phyloP scores from a whole-genome alignment of 2,888 invertebrate species.

The Maniola hyperantus region DNA sequence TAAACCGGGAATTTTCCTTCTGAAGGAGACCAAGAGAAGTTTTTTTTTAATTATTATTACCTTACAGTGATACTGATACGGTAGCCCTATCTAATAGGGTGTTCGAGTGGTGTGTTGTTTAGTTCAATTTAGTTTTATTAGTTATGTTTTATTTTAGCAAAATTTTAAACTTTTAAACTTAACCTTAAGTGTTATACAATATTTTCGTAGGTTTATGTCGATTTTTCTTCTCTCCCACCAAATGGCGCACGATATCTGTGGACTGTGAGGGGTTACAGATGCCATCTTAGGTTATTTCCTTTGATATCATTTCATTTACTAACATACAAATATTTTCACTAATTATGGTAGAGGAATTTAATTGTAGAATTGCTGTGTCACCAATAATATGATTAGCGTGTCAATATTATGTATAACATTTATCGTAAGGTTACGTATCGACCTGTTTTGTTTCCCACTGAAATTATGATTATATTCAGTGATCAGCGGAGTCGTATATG shows the following conservation, averaged over 20 bases:
- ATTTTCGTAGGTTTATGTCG: constrained; percentile 77
- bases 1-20: constrained; percentile 61
- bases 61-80: constrained; percentile 76
- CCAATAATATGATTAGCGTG: constrained; percentile 79
- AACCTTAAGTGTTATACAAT: constrained; percentile 80
- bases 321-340: constrained; percentile 60
- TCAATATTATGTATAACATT: constrained; percentile 56
- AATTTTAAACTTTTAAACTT: constrained; percentile 70
- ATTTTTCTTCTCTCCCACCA: constrained; percentile 78
- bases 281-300: constrained; percentile 70
- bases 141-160: constrained; percentile 83
- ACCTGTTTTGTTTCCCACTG: constrained; percentile 52
- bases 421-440: constrained; percentile 61
- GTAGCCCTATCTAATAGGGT: constrained; percentile 74
- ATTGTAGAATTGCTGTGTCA: constrained; percentile 79
- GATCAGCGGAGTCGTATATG: constrained; percentile 55
- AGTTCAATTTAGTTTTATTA: constrained; percentile 83
- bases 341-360: constrained; percentile 68
- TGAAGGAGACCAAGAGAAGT: constrained; percentile 59
- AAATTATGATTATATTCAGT: constrained; percentile 52
- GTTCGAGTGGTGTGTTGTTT: constrained; percentile 78
- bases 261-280: constrained; percentile 51
- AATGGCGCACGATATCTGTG: constrained; percentile 64
- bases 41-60: constrained; percentile 67
- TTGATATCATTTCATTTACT: constrained; percentile 61